Conservation (phyloP, 2,888 invertebrate species). For the Sinohyriopsis cumingii region DNA sequence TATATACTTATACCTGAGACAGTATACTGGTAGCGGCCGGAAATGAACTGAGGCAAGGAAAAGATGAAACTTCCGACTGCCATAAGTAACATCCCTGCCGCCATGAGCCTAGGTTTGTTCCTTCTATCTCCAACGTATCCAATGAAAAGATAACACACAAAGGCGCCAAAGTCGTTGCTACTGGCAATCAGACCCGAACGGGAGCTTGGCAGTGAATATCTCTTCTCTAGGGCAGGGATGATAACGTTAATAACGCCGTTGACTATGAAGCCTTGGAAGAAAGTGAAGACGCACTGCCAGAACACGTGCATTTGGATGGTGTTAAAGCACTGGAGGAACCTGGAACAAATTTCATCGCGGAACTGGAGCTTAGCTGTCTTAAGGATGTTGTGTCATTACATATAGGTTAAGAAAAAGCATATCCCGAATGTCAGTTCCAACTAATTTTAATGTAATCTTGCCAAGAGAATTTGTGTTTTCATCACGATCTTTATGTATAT, state of each 20-base stretch:
- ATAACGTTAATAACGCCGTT: constrained; percentile 53
- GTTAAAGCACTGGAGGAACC: constrained; percentile 43
- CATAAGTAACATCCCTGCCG: constrained; percentile 45
- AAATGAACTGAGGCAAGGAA: constrained; percentile 47
- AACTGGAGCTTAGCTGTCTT: too few species aligned
- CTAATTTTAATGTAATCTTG: too few species aligned
- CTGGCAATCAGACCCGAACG: constrained; percentile 47
- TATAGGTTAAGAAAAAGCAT: too few species aligned
- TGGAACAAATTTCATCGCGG: constrained; percentile 6
- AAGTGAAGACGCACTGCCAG: constrained; percentile 46
- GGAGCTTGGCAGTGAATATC: constrained; percentile 42
- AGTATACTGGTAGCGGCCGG: constrained; percentile 39
- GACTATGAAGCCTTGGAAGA: constrained; percentile 49
- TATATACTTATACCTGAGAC: constrained; percentile 33
- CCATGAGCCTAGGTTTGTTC: constrained; percentile 48
- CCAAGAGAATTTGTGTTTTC: too few species aligned
- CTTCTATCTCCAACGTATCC: constrained; percentile 44
- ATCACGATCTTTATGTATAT: too few species aligned
- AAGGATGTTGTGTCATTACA: too few species aligned
- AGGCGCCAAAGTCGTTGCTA: constrained; percentile 47
- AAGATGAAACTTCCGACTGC: constrained; percentile 45
- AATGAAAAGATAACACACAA: constrained; percentile 33
- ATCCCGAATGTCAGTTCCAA: too few species aligned
- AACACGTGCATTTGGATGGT: constrained; percentile 41
- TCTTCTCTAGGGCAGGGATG: constrained; percentile 47